These are phyloP conservation scores for Galerucella nymphaeae DNA, from an alignment of 2,888 invertebrate species.

Conservation along the genomic window DNA sequence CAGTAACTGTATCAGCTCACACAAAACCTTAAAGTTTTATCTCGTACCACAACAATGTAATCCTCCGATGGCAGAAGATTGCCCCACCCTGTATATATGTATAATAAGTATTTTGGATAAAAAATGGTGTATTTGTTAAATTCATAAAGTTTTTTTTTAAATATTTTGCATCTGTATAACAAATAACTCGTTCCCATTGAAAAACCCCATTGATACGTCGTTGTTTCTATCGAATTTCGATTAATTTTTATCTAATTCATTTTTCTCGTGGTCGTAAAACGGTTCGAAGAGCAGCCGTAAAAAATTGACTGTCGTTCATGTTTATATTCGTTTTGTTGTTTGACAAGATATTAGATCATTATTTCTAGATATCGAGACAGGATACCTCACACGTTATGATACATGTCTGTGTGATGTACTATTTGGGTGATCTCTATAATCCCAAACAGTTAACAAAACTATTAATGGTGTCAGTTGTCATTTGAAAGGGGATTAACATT, in stretches of 20 bases:
- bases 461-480: slow-evolving; percentile 4
- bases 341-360: slow-evolving; percentile 39
- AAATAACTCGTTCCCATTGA: not conserved
- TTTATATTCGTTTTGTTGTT: slow-evolving; percentile 40
- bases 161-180: not conserved
- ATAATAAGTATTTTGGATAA: not conserved
- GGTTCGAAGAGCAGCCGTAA: slow-evolving; percentile 33
- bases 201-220: not conserved
- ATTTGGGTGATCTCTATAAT: slow-evolving; percentile 31
- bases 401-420: slow-evolving; percentile 20
- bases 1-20: too few species aligned
- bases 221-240: slow-evolving; percentile 40
- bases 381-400: slow-evolving; percentile 26
- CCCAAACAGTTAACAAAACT: slow-evolving; percentile 12
- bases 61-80: too few species aligned
- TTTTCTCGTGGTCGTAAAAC: slow-evolving; percentile 28
- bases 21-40: too few species aligned
- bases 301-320: slow-evolving; percentile 43
- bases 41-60: too few species aligned
- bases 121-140: not conserved
- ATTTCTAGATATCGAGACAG: slow-evolving; percentile 27
- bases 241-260: slow-evolving; percentile 42
- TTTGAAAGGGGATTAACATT: slow-evolving; percentile 7
- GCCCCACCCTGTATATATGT: too few species aligned
- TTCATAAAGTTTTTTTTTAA: not conserved